Conservation (phyloP, 2,113 vertebrate genomes). For the Anser brachyrhynchus region DNA sequence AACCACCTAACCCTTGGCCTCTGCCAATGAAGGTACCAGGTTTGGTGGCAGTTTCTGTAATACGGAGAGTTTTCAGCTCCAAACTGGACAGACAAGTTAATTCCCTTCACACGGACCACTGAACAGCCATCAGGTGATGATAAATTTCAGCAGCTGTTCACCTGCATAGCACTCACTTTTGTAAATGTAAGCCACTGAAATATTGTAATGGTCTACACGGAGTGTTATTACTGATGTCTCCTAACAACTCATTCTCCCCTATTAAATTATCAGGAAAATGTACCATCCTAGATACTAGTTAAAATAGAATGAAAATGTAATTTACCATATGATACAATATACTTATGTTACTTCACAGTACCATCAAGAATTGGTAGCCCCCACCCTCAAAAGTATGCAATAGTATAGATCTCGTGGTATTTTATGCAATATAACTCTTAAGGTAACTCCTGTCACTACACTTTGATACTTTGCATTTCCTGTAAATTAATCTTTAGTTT, state of each 20-base stretch:
- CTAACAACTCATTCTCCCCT: background rate
- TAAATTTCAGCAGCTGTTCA: constrained; percentile 47
- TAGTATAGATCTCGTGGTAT: background rate
- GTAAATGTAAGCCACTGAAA: constrained; percentile 30
- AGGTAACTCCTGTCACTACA: background rate
- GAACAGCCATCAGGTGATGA: constrained; percentile 52
- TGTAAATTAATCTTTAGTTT: constrained; percentile 71
- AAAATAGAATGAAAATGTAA: background rate
- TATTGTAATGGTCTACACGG: background rate
- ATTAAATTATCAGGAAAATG: background rate
- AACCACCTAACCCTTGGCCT: constrained; percentile 12
- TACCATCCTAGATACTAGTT: background rate
- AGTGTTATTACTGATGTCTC: background rate
- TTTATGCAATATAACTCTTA: background rate
- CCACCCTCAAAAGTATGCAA: background rate
- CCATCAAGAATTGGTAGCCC: background rate
- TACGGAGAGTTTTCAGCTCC: constrained; percentile 34
- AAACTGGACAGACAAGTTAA: constrained; percentile 54
- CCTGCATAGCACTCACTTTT: background rate
- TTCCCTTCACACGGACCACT: constrained; percentile 39
- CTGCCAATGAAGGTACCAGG: constrained; percentile 16
- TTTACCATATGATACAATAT: background rate
- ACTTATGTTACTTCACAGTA: background rate
- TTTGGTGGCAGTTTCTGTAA: constrained; percentile 43
- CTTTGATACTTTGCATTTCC: constrained; percentile 52